A percentile compares a stretch with the other conserved stretches of the same genome.
Conservation (phyloP, 2,888 invertebrate species). For the Coecobrya sp. region DNA sequence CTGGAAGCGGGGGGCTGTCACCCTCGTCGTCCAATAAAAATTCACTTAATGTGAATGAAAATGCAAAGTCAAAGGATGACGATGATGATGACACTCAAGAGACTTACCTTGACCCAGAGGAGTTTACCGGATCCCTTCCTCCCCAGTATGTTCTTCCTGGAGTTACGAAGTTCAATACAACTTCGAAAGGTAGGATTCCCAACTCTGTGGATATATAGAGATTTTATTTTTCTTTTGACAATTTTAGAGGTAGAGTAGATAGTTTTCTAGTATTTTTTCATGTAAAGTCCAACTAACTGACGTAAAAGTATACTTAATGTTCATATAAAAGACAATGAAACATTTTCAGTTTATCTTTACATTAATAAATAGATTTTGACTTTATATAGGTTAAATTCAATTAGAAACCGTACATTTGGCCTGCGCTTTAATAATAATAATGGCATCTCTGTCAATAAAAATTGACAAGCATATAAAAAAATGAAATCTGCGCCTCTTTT, state of each 20-base stretch:
- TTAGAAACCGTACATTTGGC: not conserved
- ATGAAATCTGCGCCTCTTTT: not conserved
- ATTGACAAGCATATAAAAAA: not conserved
- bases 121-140: slow-evolving; percentile 68
- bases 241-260: no score
- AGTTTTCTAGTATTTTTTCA: no score
- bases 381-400: not conserved
- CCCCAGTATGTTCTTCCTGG: slow-evolving; percentile 67
- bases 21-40: not conserved
- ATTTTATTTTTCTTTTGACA: not conserved
- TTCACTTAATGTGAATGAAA: not conserved
- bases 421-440: not conserved
- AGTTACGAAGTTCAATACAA: slow-evolving; percentile 62
- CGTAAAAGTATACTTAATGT: no score
- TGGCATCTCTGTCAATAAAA: not conserved
- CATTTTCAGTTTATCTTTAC: no score
- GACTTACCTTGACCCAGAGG: slow-evolving; percentile 38
- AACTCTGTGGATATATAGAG: not conserved
- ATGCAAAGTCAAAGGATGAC: slow-evolving; percentile 13
- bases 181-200: slow-evolving; percentile 47
- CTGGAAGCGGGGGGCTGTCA: no score
- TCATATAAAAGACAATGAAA: no score
- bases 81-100: slow-evolving; percentile 68
- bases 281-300: no score
- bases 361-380: not conserved